Conservation (phyloP, 2,888 invertebrate genomes). For the Eilema griseolum region DNA sequence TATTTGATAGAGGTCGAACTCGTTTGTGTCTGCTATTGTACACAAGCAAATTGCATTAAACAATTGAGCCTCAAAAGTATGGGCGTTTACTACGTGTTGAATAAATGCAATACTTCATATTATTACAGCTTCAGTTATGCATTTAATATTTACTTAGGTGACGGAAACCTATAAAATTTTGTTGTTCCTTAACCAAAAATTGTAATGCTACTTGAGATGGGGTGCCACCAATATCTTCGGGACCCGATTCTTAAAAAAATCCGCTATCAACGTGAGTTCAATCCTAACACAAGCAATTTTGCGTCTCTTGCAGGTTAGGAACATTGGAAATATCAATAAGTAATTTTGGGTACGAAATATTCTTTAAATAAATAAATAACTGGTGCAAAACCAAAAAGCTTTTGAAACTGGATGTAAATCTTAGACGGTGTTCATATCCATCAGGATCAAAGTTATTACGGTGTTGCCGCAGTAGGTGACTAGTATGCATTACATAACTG, state of each 20-base stretch:
- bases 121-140: background rate
- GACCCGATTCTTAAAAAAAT: no score
- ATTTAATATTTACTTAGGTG: background rate
- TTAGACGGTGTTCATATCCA: background rate
- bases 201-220: no score
- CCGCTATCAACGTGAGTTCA: no score
- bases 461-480: background rate
- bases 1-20: slow-evolving; percentile 1
- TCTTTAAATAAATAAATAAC: background rate
- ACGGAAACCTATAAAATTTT: no score
- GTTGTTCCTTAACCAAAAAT: no score
- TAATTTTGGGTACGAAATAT: no score
- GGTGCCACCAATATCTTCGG: no score
- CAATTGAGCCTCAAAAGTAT: background rate
- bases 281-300: no score
- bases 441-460: background rate
- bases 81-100: background rate
- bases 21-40: background rate
- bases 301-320: no score
- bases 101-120: background rate
- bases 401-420: background rate
- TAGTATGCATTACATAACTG: slow-evolving; percentile 13
- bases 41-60: background rate
- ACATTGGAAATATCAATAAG: no score
- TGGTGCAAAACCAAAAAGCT: background rate